These are phyloP conservation scores for Odontocerum albicorne DNA, from an alignment of 2,888 invertebrate species.

Conservation along the genomic window DNA sequence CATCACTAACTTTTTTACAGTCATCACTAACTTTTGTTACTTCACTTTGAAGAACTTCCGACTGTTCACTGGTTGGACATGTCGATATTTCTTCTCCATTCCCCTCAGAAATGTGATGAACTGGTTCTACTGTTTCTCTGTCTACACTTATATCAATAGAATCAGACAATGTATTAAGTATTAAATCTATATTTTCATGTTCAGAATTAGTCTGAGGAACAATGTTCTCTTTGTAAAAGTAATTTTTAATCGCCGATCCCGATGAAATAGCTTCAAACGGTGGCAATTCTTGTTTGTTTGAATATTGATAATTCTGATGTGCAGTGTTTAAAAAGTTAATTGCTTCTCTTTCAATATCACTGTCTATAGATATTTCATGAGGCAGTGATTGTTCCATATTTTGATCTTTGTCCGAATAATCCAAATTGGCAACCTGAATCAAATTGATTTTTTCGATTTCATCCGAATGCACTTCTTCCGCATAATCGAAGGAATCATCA, in stretches of 20 bases:
- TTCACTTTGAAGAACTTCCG: no score
- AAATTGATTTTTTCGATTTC: constrained; percentile 13
- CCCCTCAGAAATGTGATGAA: not conserved
- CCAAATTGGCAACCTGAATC: constrained; percentile 6
- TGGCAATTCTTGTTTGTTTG: constrained; percentile 9
- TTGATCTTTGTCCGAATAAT: constrained; percentile 7
- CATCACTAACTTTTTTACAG: no score
- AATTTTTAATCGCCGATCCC: constrained; percentile 14
- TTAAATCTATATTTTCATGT: constrained; percentile 4
- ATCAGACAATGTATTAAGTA: not conserved
- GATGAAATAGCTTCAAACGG: constrained; percentile 21
- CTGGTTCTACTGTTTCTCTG: not conserved
- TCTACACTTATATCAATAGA: not conserved
- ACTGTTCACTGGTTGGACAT: no score
- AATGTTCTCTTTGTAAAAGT: constrained; percentile 8
- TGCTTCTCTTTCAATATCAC: not conserved
- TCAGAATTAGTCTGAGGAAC: constrained; percentile 1
- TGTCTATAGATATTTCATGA: not conserved
- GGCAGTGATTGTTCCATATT: not conserved
- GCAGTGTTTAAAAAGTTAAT: not conserved
- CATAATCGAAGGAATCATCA: constrained; percentile 12
- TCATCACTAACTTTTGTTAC: no score
- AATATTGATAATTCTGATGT: not conserved
- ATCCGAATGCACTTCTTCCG: constrained; percentile 15
- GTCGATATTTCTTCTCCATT: not conserved